Percentiles rank a stretch among this genome's conserved stretches.
Evolutionary conservation across 2,888 invertebrate genomes (phyloP).

Genomic region (Pheosia gnoma): DNA sequence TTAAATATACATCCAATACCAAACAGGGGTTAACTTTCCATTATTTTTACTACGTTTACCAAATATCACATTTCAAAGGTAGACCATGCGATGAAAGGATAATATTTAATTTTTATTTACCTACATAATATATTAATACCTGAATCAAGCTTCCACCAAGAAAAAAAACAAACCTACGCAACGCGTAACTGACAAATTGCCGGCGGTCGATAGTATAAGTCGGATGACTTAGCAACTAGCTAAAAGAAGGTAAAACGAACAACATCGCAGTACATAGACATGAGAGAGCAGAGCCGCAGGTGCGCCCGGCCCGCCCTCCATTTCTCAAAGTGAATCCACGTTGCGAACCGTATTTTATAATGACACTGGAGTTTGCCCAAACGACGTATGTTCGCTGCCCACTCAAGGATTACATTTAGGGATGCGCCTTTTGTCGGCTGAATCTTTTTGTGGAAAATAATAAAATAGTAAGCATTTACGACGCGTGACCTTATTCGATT

Average conservation of each 20-base stretch:
- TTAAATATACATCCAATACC: too few species aligned
- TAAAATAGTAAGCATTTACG: conserved; percentile 30
- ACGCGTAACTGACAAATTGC: conserved; percentile 21
- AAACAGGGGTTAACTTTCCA: too few species aligned
- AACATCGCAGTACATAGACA: conserved; percentile 45
- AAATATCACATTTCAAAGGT: too few species aligned
- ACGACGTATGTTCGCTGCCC: conserved; percentile 76
- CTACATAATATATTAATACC: not conserved
- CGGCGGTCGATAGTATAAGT: conserved; percentile 50
- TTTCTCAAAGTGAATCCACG: conserved; percentile 81
- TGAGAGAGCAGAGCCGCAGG: conserved; percentile 63
- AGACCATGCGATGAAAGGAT: too few species aligned
- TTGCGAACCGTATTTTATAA: conserved; percentile 78
- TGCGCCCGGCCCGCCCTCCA: conserved; percentile 69
- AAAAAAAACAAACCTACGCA: not conserved
- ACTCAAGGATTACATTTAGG: conserved; percentile 72
- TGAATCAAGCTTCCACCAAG: not conserved
- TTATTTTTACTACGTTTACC: too few species aligned
- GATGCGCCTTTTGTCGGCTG: conserved; percentile 52
- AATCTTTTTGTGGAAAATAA: conserved; percentile 46
- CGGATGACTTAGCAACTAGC: conserved; percentile 55
- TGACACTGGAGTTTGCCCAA: conserved; percentile 74
- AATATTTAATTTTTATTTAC: too few species aligned
- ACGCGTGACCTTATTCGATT: conserved; percentile 7
- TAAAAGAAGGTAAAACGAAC: conserved; percentile 46